Conservation (phyloP, 2,888 invertebrate genomes). For the Galeopsomyia nigrocyanea region DNA sequence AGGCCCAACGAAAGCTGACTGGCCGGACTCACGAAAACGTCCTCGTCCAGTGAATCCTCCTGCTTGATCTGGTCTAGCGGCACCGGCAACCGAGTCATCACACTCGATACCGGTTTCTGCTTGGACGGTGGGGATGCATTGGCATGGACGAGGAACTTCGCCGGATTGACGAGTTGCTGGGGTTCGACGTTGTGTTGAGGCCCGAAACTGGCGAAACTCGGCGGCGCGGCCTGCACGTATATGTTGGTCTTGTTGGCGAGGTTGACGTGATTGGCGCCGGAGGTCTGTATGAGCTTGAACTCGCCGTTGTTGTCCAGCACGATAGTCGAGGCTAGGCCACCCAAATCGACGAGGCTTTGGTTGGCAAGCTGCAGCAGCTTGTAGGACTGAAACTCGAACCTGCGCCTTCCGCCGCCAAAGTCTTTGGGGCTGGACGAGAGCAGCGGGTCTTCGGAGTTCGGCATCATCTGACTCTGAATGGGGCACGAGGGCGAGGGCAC, state of each 20-base stretch:
- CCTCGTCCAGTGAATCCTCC: slow-evolving; percentile 77
- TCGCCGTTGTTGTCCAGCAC: slow-evolving; percentile 76
- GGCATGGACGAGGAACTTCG: slow-evolving; percentile 64
- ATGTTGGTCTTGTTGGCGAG: slow-evolving; percentile 63
- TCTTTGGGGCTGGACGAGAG: slow-evolving; percentile 88
- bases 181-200: slow-evolving; percentile 31
- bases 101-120: slow-evolving; percentile 58
- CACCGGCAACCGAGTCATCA: slow-evolving; percentile 56
- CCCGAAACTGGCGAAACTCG: too few relatives aligned
- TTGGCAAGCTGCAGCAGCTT: slow-evolving; percentile 68
- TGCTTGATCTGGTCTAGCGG: slow-evolving; percentile 72
- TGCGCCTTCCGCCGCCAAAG: slow-evolving; percentile 72
- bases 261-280: slow-evolving; percentile 51
- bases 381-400: slow-evolving; percentile 74
- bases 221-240: slow-evolving; percentile 60
- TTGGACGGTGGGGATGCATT: slow-evolving; percentile 53
- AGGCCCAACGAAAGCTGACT: slow-evolving; percentile 73
- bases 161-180: slow-evolving; percentile 63
- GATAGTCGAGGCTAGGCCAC: slow-evolving; percentile 64
- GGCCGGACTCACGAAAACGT: slow-evolving; percentile 84
- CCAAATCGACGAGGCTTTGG: slow-evolving; percentile 72
- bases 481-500: slow-evolving; percentile 67
- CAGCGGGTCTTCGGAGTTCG: slow-evolving; percentile 88
- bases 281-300: slow-evolving; percentile 74
- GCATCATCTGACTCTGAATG: slow-evolving; percentile 87